Evolutionary conservation across 2,888 invertebrate genomes (phyloP).

Genomic region (Mimumesa dahlbomi): DNA sequence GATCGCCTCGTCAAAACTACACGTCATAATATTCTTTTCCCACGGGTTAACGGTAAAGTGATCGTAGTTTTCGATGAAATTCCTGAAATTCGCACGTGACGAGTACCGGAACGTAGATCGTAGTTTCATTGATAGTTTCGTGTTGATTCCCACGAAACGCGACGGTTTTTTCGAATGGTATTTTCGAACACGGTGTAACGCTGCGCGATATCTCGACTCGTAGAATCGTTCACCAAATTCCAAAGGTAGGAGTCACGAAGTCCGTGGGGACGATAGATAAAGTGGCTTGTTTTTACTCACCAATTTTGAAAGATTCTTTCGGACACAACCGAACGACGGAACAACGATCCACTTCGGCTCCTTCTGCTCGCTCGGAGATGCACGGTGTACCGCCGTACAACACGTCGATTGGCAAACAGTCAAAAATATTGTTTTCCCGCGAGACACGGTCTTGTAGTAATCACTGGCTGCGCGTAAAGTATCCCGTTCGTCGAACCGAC

Average conservation of each 20-base stretch:
- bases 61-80: background rate
- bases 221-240: too few relatives aligned
- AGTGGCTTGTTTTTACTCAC: too few relatives aligned
- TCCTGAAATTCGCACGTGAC: background rate
- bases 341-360: conserved; percentile 74
- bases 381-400: conserved; percentile 17
- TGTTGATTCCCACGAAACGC: too few relatives aligned
- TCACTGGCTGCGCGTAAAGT: conserved; percentile 46
- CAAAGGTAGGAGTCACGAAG: too few relatives aligned
- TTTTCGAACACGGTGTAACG: too few relatives aligned
- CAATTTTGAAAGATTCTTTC: conserved; percentile 76
- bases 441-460: conserved; percentile 31
- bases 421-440: conserved; percentile 33
- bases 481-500: conserved; percentile 54
- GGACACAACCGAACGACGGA: conserved; percentile 63
- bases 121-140: background rate
- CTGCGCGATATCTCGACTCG: too few relatives aligned
- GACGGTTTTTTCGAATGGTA: too few relatives aligned
- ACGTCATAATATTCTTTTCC: too few relatives aligned
- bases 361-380: background rate
- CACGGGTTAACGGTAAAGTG: background rate
- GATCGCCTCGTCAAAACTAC: background rate
- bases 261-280: too few relatives aligned
- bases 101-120: background rate
- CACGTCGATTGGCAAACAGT: conserved; percentile 36